A percentile compares a stretch with the other conserved stretches of the same genome.
phyloP scores from a whole-genome alignment of 2,888 invertebrate genomes.

The Agrochola lota region DNA sequence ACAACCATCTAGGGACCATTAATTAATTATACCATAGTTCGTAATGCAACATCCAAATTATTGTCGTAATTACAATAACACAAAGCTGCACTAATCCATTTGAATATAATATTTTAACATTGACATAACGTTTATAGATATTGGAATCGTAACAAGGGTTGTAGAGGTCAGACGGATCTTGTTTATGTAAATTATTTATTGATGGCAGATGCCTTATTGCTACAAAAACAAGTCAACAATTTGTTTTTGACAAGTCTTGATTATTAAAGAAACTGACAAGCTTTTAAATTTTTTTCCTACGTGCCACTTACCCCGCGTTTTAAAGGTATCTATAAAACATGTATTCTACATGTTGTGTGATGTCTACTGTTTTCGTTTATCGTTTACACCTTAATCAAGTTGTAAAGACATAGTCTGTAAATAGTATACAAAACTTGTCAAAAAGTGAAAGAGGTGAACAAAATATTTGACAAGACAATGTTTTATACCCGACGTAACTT shows the following conservation, averaged over 20 bases:
- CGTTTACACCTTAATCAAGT: too few species aligned
- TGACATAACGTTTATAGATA: conserved; percentile 18
- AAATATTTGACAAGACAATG: too few species aligned
- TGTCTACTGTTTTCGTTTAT: too few species aligned
- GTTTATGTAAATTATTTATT: conserved; percentile 14
- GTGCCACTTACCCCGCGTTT: too few species aligned
- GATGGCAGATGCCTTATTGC: conserved; percentile 2
- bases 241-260: background rate
- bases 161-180: conserved; percentile 29
- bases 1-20: background rate
- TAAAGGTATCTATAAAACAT: too few species aligned
- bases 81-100: conserved; percentile 13
- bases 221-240: conserved; percentile 16
- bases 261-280: too few species aligned
- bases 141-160: conserved; percentile 23
- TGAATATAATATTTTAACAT: conserved; percentile 38
- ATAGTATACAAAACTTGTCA: too few species aligned
- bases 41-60: conserved; percentile 8
- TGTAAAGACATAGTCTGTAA: too few species aligned
- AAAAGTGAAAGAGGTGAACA: too few species aligned
- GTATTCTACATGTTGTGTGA: too few species aligned
- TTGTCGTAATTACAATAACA: background rate
- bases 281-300: too few species aligned
- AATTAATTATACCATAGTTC: background rate
- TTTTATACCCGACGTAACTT: too few species aligned